Percentiles rank a stretch among this genome's conserved stretches.
These are phyloP conservation scores for Corvus cornix DNA, from an alignment of 2,113 vertebrate genomes.

Conservation along the genomic window DNA sequence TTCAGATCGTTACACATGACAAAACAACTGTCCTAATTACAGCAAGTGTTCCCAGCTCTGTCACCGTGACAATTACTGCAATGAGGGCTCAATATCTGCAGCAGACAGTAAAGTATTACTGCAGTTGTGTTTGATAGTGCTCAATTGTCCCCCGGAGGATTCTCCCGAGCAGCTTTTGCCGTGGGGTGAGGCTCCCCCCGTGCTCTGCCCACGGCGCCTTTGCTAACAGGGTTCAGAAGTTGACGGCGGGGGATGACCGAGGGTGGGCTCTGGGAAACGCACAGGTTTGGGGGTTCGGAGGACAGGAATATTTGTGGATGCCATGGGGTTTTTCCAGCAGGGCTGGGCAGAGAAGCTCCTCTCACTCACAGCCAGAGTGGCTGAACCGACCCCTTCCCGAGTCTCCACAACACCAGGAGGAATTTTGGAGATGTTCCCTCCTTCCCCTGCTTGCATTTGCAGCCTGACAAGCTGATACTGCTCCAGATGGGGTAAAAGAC, in stretches of 20 bases:
- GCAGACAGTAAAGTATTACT: slow-evolving; percentile 68
- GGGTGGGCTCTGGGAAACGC: not conserved
- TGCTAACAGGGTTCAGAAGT: slow-evolving; percentile 40
- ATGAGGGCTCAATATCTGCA: slow-evolving; percentile 68
- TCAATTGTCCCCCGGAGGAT: slow-evolving; percentile 67
- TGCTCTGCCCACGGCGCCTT: not conserved
- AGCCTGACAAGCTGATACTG: not conserved
- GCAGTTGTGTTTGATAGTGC: slow-evolving; percentile 64
- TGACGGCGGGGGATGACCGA: not conserved
- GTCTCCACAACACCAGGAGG: not conserved
- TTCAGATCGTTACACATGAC: slow-evolving; percentile 75
- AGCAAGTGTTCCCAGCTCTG: slow-evolving; percentile 70
- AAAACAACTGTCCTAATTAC: slow-evolving; percentile 75
- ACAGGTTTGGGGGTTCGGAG: not conserved
- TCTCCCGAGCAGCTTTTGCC: not conserved
- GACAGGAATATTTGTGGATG: not conserved
- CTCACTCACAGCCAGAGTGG: rapidly evolving
- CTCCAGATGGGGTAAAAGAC: not conserved
- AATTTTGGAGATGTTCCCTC: not conserved
- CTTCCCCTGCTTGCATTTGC: not conserved
- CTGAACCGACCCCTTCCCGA: not conserved
- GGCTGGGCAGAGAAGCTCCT: not conserved
- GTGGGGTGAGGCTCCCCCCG: not conserved
- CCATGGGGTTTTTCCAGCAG: not conserved
- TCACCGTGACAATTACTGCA: slow-evolving; percentile 70